Base-by-base conservation (phyloP, 2,888 invertebrate species). In the Acleris cristana region DNA sequence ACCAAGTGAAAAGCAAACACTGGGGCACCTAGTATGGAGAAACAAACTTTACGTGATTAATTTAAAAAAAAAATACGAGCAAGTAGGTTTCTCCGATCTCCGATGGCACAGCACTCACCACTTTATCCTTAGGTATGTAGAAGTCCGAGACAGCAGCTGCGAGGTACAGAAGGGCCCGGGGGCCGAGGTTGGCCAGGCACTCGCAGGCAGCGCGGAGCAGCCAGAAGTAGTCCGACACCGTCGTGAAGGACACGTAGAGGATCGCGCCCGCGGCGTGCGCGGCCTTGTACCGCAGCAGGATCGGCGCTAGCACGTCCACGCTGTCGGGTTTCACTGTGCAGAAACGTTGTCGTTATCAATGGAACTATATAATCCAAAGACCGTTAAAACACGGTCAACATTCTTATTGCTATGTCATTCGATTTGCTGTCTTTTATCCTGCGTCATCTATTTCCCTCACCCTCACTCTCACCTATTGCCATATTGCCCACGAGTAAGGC, bases 141-240 rank as follows among this genome's bases (percentile, higher is more conserved):
- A 99, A 99, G 92, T 99, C 99, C 0, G 99, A 99, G 0, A 99
- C 99, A 4, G 99, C 99, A 1, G 99, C 99, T 19, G 99, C 99
- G 64, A 99, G 94, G 86, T 98, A 99, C n/a, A 99, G 89, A 76
- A 99, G 85, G 0, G 97, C 97, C 40, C 94, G 92, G 0, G 94
- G 85, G 8, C 96, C 96, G 57, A 96, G 92, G 54, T 93, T 86
- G 14, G 95, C 94, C 69, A 99, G 91, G 72, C 95, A 95, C 86
- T 96, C 96, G 79, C 98, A 96, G 21, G 96, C 96, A 16, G 96
- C 97, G 71, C 97, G 93, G 72, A 99, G 88, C 69, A 98, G 92
- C 97, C 98, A 98, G 84, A 99, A 95, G 90, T 99, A 99, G 79
- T 99, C 99, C 0, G 96, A 95, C 16, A 99, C 95, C 0, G 97